Conservation (phyloP, 2,113 vertebrate species). For the Amazona guildingii region DNA sequence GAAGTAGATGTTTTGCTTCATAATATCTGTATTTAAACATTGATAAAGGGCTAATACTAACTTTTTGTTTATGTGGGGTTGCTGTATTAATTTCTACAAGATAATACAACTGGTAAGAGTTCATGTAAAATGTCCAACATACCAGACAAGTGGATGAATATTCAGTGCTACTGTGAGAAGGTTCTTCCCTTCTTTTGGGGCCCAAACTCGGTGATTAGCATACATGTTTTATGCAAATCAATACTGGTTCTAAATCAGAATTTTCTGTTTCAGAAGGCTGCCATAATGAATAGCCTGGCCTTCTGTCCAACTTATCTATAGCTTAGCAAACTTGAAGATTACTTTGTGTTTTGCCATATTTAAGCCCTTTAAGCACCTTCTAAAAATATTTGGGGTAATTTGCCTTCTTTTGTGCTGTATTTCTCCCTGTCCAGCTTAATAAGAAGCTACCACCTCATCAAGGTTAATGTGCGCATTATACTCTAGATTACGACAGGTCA, state of each 20-base stretch:
- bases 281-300: neutral
- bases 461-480: neutral
- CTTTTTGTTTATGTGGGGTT: neutral
- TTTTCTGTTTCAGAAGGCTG: neutral
- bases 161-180: neutral
- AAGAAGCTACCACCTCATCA: neutral
- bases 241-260: neutral
- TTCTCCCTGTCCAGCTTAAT: neutral
- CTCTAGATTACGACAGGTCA: fast-evolving
- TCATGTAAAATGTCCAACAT: neutral
- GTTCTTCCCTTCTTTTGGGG: neutral
- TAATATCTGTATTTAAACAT: neutral
- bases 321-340: neutral
- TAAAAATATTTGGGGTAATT: neutral
- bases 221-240: neutral
- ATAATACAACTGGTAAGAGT: neutral
- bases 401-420: neutral
- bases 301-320: neutral
- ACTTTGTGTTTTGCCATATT: neutral
- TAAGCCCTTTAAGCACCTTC: neutral
- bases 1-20: neutral
- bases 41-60: neutral
- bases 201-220: neutral
- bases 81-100: neutral
- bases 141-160: neutral